Conservation (phyloP, 2,888 invertebrate genomes). For the Cantharis flavilabris region DNA sequence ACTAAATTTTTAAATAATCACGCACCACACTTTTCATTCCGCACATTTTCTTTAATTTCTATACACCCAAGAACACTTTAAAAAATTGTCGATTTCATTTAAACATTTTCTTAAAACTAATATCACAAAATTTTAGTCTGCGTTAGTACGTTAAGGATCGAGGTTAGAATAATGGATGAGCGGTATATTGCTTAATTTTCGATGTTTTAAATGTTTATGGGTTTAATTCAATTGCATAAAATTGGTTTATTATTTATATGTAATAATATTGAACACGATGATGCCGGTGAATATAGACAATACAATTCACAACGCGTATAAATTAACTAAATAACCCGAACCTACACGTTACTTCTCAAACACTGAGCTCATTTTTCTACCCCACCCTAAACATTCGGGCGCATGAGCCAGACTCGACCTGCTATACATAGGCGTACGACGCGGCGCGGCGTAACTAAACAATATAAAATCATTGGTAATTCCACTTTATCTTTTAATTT, state of each 20-base stretch:
- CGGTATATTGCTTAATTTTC: conserved; percentile 32
- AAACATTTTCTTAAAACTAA: conserved; percentile 4
- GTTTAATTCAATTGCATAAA: background rate
- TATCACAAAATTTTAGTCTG: conserved; percentile 13
- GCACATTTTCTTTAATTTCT: background rate
- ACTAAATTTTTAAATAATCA: background rate
- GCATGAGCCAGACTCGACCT: conserved; percentile 28
- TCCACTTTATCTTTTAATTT: conserved; percentile 8
- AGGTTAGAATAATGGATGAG: conserved; percentile 35
- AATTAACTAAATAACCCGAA: conserved; percentile 10
- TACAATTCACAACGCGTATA: conserved; percentile 9
- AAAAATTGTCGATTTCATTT: background rate
- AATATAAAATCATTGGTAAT: conserved; percentile 20
- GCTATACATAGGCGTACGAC: conserved; percentile 32
- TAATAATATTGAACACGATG: conserved; percentile 11
- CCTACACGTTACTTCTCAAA: conserved; percentile 18
- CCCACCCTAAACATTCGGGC: conserved; percentile 35
- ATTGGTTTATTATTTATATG: conserved; percentile 4
- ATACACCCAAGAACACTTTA: background rate
- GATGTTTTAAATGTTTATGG: conserved; percentile 18
- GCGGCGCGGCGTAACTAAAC: background rate
- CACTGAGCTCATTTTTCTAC: conserved; percentile 29
- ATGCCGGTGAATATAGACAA: conserved; percentile 10
- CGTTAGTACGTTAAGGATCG: conserved; percentile 11
- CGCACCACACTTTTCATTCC: background rate